phyloP scores from a whole-genome alignment of 2,888 invertebrate species.

The Serripes groenlandicus region DNA sequence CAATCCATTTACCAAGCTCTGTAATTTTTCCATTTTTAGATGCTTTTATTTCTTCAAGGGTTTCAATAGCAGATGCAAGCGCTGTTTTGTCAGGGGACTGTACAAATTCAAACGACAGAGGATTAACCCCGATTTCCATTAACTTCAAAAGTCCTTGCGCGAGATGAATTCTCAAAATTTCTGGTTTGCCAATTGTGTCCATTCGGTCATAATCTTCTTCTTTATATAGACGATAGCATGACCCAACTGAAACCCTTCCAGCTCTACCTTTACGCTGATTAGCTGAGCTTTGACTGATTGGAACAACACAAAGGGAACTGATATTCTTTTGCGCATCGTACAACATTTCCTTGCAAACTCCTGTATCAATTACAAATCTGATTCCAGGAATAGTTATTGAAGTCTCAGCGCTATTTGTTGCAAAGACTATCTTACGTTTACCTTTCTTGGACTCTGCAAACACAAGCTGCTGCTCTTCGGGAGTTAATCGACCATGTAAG shows the following conservation, averaged over 20 bases:
- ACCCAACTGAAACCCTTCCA: constrained; percentile 85
- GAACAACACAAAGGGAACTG: constrained; percentile 76
- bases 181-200: constrained; percentile 80
- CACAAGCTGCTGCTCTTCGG: constrained; percentile 83
- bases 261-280: constrained; percentile 86
- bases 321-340: constrained; percentile 83
- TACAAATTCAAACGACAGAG: constrained; percentile 83
- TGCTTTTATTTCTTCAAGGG: constrained; percentile 80
- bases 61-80: constrained; percentile 75
- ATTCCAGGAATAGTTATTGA: constrained; percentile 86
- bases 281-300: constrained; percentile 84
- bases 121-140: constrained; percentile 81
- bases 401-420: constrained; percentile 87
- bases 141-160: constrained; percentile 83
- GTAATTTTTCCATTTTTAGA: constrained; percentile 76
- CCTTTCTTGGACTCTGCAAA: constrained; percentile 75
- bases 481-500: constrained; percentile 82
- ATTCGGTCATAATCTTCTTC: constrained; percentile 81
- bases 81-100: constrained; percentile 79
- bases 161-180: constrained; percentile 83
- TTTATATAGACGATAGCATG: constrained; percentile 85
- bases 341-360: constrained; percentile 84
- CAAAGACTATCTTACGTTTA: constrained; percentile 85
- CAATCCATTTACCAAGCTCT: constrained; percentile 80
- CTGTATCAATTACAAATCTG: constrained; percentile 86